These are phyloP conservation scores for Lagorchestes hirsutus DNA, from an alignment of 2,797 vertebrate species.

Conservation along the genomic window DNA sequence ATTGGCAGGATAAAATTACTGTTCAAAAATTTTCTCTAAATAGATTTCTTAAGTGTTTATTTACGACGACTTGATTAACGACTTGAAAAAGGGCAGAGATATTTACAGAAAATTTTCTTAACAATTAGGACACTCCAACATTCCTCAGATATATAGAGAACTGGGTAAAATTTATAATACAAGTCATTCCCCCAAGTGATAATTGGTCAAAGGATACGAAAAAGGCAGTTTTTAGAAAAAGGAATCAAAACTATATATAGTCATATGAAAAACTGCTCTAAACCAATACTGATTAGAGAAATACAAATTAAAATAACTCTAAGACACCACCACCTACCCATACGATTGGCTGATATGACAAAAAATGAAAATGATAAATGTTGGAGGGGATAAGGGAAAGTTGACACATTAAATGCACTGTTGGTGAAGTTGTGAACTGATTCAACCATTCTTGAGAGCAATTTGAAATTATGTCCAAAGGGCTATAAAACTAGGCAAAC, in stretches of 20 bases:
- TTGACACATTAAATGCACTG: conserved; percentile 5
- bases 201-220: background rate
- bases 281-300: too few relatives aligned
- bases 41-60: background rate
- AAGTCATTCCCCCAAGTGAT: background rate
- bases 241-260: background rate
- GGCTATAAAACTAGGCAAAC: background rate
- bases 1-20: background rate
- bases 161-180: background rate
- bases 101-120: background rate
- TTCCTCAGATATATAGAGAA: background rate
- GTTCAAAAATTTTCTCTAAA: background rate
- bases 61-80: background rate
- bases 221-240: background rate
- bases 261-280: background rate
- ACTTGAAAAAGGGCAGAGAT: background rate
- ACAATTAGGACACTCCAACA: background rate
- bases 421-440: conserved; percentile 13
- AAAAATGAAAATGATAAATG: background rate
- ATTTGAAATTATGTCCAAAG: conserved; percentile 19
- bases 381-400: background rate
- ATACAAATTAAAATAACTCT: too few relatives aligned
- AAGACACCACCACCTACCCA: too few relatives aligned
- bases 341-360: too few relatives aligned
- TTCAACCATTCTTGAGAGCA: conserved; percentile 22